phyloP scores from a whole-genome alignment of 2,113 vertebrate genomes.

The Chamaea fasciata region DNA sequence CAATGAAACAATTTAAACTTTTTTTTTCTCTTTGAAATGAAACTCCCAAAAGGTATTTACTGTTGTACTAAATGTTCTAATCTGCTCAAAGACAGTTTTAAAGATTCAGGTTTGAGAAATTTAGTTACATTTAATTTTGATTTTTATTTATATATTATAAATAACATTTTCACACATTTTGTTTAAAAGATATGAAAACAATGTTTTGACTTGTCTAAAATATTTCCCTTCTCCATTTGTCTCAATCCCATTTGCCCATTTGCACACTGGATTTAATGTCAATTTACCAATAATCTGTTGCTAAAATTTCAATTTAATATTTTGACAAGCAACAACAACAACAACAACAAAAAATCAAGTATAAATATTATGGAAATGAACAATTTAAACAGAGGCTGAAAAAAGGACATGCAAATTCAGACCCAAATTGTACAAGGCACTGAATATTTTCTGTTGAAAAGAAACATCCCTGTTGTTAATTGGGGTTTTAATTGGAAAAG shows the following conservation, averaged over 20 bases:
- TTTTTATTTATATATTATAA: background rate
- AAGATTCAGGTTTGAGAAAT: background rate
- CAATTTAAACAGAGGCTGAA: background rate
- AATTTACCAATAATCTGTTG: background rate
- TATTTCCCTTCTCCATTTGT: background rate
- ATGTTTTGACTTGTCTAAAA: background rate
- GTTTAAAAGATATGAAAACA: background rate
- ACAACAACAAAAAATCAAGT: background rate
- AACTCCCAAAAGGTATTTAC: background rate
- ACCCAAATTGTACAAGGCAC: background rate
- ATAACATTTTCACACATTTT: background rate
- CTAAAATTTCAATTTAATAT: background rate
- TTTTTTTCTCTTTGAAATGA: background rate
- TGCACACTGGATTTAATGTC: background rate
- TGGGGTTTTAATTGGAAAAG: background rate
- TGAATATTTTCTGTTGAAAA: background rate
- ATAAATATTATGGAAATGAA: background rate
- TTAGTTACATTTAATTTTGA: background rate
- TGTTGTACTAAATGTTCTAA: background rate
- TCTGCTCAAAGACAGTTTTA: background rate
- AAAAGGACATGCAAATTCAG: background rate
- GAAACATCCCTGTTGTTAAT: background rate
- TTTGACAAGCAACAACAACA: background rate
- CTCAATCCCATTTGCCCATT: background rate
- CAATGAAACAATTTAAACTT: background rate